Percentiles rank a stretch among this genome's conserved stretches.
Conservation (phyloP, 2,888 invertebrate species). For the Polymixis lichenea region DNA sequence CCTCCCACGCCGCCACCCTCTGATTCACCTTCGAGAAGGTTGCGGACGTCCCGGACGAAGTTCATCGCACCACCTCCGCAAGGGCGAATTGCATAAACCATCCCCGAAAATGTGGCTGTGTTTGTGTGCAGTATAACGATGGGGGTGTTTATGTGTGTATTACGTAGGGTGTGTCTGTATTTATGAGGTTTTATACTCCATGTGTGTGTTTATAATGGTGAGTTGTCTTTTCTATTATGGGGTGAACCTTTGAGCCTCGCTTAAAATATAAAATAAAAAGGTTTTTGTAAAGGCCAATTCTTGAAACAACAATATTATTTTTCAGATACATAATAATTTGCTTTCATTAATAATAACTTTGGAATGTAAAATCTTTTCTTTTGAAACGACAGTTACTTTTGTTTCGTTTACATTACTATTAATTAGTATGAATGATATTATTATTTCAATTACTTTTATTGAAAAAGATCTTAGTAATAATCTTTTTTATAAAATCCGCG, state of each 20-base stretch:
- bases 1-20: constrained; percentile 31
- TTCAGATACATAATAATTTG: not conserved
- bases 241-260: not conserved
- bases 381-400: not conserved
- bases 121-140: constrained; percentile 17
- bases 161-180: constrained; percentile 6
- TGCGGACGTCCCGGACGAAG: constrained; percentile 69
- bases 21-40: constrained; percentile 63
- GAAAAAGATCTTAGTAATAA: not conserved
- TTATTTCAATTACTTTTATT: not conserved
- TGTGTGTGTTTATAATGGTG: constrained; percentile 23
- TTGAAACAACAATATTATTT: constrained; percentile 10
- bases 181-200: not conserved
- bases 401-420: not conserved
- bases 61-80: constrained; percentile 65
- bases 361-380: constrained; percentile 2
- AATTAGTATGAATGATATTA: not conserved
- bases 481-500: not conserved
- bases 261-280: constrained; percentile 4
- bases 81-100: constrained; percentile 70
- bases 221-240: constrained; percentile 17
- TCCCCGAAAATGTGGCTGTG: constrained; percentile 47
- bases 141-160: constrained; percentile 35
- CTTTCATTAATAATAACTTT: not conserved
- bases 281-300: constrained; percentile 3